Base-by-base conservation (phyloP, 2,888 invertebrate species). In the Drosophila cracens region DNA sequence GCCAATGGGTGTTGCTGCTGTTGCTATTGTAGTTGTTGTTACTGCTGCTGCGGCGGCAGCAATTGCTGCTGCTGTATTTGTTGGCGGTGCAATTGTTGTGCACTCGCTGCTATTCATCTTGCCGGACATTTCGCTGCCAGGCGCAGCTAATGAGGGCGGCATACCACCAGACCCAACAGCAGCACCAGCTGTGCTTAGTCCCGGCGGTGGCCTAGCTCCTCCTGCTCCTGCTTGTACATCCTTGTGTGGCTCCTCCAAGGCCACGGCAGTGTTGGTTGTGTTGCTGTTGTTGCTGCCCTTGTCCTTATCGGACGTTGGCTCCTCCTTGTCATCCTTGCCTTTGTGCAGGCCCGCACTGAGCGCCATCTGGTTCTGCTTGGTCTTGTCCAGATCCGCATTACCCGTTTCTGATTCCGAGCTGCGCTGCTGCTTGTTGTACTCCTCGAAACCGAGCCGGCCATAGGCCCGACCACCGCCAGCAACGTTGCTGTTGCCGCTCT, bases 321-420 rank as follows among this genome's bases (percentile, higher is more conserved):
- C 70, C 7, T 89, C 89, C 66, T 87, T 83, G 18, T 82, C 81
- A 10, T 83, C 82, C 54, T 76, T 92, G 59, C 84, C 73, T 66
- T 92, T 92, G 51, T 89, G 84, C 40, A 96, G 94, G n/a, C 96
- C 96, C 40, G 96, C 95, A 48, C 95, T 94, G 25, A 96, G 94
- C 2, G 95, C 95, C 89, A 96, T 95, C 89, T 95, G 95, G 87
- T 95, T 95, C 54, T 94, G 94, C 85, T 96, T 96, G 4, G 94
- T 94, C 92, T 96, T 96, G 82, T 96, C 96, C 74, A 95, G 95
- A 49, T 92, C 91, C 10, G 38, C 25, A 40, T 81, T 82, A 54
- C 79, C 68, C 2, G 77, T 36, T 27, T 92, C 92, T 7, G 92
- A 92, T 65, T 92, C 92, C 0, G 93, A 93, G 56, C 74, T 87